Base-by-base conservation (phyloP, 2,113 vertebrate genomes). In the Hemicordylus capensis region DNA sequence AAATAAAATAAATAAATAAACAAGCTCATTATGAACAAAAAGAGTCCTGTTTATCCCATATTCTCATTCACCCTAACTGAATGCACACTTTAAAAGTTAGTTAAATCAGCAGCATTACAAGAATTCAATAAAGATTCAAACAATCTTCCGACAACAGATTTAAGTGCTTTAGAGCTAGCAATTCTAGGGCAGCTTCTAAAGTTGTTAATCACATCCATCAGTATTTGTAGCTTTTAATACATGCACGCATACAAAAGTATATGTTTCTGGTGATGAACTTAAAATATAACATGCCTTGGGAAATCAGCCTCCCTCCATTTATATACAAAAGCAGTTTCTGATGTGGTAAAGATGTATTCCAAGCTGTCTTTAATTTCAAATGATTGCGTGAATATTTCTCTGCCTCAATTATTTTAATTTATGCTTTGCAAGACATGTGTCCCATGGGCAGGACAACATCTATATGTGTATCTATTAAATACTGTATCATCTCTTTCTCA, bases 401-500 rank as follows among this genome's bases (percentile, higher is more conserved):
- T 51, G 61, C 19, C 80, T 66, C 61, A 87, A 51, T 28, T 88
- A 85, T 81, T 56, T 76, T 84, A 85, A 39, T 74, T 85, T 51
- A 63, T 76, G 75, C 84, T 54, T 54, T 37, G 46, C 37, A 20
- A 81, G 46, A 82, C 78, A 54, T 0, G 3, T 56, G 3, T 80
- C 84, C 89, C 74, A 74, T 80, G 75, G 74, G 61, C 86, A 88
- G 84, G 42, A 63, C 79, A 87, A 78, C 24, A 85, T 84, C 64
- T 69, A 80, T 69, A 79, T 75, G 87, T 88, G 74, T 69, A 70
- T 69, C 48, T 66, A 44, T 70, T 2, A 84, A 83, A 84, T 37
- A 64, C 81, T 76, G 79, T 22, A 26, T 31, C 70, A 46, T n/a
- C 56, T 79, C 85, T 88, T 75, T n/a, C 81, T 86, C 6, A 1